Percentiles rank a stretch among this genome's conserved stretches.
phyloP scores from a whole-genome alignment of 1,140 invertebrate species.

The Zaprionus gabonicus region DNA sequence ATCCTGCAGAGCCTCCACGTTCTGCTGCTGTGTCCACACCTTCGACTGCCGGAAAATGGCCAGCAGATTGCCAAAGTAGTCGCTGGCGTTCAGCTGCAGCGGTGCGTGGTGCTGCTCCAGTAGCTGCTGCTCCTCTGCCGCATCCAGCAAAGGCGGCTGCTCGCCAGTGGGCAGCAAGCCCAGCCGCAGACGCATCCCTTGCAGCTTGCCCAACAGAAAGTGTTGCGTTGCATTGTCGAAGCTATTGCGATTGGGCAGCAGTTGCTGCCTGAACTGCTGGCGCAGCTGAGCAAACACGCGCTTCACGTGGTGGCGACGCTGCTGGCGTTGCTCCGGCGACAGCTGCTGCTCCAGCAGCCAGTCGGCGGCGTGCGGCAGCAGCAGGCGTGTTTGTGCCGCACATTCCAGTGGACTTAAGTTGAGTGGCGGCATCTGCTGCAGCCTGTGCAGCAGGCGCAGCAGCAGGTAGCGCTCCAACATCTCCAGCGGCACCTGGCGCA shows the following conservation, averaged over 20 bases:
- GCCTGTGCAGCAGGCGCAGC: constrained; percentile 29
- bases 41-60: constrained; percentile 11
- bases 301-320: constrained; percentile 16
- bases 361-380: constrained; percentile 51
- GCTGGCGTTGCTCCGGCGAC: neutral
- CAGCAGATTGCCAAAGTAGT: constrained; percentile 53
- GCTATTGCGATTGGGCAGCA: constrained; percentile 46
- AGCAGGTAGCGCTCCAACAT: constrained; percentile 36
- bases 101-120: constrained; percentile 32
- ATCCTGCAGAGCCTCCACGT: neutral
- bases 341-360: constrained; percentile 51
- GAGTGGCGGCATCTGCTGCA: neutral
- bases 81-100: constrained; percentile 23
- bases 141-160: neutral
- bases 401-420: constrained; percentile 29
- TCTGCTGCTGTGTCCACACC: neutral
- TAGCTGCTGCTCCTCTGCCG: neutral
- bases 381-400: constrained; percentile 39
- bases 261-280: constrained; percentile 25
- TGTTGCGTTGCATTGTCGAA: neutral
- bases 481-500: neutral
- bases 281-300: constrained; percentile 44
- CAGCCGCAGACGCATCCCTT: constrained; percentile 40
- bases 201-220: constrained; percentile 43
- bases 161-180: constrained; percentile 38